A percentile compares a stretch with the other conserved stretches of the same genome.
phyloP scores from a whole-genome alignment of 2,888 invertebrate species.

The Stenoptilia bipunctidactyla region DNA sequence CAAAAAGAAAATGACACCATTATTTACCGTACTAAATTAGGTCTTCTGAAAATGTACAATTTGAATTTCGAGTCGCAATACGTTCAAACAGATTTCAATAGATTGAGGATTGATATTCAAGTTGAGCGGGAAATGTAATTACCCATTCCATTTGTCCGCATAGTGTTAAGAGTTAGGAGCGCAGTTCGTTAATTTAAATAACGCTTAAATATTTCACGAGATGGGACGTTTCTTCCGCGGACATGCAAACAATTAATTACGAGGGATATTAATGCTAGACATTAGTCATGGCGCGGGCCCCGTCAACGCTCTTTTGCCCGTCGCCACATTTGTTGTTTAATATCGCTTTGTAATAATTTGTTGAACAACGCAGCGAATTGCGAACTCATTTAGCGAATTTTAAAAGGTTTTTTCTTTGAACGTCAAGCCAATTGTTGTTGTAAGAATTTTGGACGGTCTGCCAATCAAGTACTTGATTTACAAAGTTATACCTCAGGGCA shows the following conservation, averaged over 20 bases:
- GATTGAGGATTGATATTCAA: too few relatives aligned
- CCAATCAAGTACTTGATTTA: constrained; percentile 25
- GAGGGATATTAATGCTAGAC: constrained; percentile 62
- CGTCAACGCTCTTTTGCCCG: constrained; percentile 46
- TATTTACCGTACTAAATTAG: too few relatives aligned
- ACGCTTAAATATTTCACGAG: constrained; percentile 42
- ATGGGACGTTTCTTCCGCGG: constrained; percentile 54
- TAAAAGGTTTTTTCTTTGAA: neutral
- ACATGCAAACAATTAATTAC: constrained; percentile 71
- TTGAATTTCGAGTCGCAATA: too few relatives aligned
- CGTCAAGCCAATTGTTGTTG: constrained; percentile 22
- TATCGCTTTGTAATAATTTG: constrained; percentile 6
- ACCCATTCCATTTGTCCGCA: constrained; percentile 1
- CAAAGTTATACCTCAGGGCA: constrained; percentile 26
- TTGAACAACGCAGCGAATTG: neutral
- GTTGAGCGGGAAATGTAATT: too few relatives aligned
- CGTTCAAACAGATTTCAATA: too few relatives aligned
- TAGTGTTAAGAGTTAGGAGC: constrained; percentile 21
- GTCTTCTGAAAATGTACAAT: too few relatives aligned
- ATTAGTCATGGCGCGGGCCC: constrained; percentile 55
- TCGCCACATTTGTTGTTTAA: constrained; percentile 11
- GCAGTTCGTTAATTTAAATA: constrained; percentile 45
- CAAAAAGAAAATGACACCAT: too few relatives aligned
- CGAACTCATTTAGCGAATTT: too few relatives aligned
- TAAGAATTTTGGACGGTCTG: constrained; percentile 25